These are phyloP conservation scores for Pentalonia nigronervosa DNA, from an alignment of 1,140 invertebrate genomes.

Conservation along the genomic window DNA sequence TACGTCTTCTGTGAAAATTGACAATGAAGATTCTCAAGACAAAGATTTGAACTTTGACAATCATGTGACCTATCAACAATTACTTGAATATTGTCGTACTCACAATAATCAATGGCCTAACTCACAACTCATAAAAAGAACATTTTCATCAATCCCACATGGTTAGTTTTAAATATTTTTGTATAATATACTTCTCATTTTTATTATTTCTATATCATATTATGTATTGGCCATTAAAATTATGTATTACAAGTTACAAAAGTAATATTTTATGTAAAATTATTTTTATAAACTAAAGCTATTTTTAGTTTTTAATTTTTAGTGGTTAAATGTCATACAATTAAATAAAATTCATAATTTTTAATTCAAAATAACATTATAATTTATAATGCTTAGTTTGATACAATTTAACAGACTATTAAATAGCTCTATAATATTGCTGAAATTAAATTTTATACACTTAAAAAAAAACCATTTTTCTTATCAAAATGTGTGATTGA, in stretches of 20 bases:
- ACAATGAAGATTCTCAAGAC: slow-evolving; percentile 73
- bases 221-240: not conserved
- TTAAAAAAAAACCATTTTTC: not conserved
- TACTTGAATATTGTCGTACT: slow-evolving; percentile 67
- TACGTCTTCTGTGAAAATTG: slow-evolving; percentile 73
- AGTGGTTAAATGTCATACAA: not conserved
- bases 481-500: not conserved
- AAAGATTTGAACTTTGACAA: slow-evolving; percentile 68
- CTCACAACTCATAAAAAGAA: slow-evolving; percentile 65
- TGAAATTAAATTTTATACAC: not conserved
- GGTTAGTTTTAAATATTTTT: slow-evolving; percentile 12
- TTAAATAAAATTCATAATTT: not conserved
- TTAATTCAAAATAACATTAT: too few relatives aligned
- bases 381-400: not conserved
- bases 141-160: slow-evolving; percentile 61
- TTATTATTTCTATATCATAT: not conserved
- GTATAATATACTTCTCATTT: not conserved
- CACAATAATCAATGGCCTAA: slow-evolving; percentile 64
- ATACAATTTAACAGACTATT: not conserved
- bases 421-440: not conserved
- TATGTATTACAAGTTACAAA: not conserved
- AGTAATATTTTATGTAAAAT: not conserved
- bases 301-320: not conserved
- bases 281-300: not conserved
- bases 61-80: slow-evolving; percentile 66